Evolutionary conservation across 2,888 invertebrate genomes (phyloP).

Genomic region (Achlya flavicornis): DNA sequence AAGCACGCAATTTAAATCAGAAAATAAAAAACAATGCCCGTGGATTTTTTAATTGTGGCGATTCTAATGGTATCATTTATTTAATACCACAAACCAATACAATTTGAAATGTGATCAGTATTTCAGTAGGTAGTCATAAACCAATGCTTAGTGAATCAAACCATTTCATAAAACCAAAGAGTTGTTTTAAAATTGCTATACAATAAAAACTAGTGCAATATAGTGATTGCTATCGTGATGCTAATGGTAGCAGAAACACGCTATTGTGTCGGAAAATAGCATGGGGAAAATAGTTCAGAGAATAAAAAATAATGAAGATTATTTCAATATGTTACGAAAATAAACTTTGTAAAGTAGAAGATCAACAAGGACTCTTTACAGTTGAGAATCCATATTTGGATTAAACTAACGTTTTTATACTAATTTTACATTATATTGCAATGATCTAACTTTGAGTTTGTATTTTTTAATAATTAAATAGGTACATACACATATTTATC

Average conservation of each 20-base stretch:
- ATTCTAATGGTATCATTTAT: no score
- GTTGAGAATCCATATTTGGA: neutral
- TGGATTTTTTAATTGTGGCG: slow-evolving; percentile 22
- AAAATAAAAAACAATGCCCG: slow-evolving; percentile 31
- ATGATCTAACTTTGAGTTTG: no score
- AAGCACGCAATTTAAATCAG: slow-evolving; percentile 56
- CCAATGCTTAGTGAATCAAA: neutral
- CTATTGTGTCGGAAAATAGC: neutral
- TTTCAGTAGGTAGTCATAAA: neutral
- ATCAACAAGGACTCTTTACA: neutral
- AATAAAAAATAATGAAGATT: neutral
- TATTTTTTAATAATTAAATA: no score
- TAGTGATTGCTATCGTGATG: slow-evolving; percentile 10
- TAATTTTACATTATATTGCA: neutral
- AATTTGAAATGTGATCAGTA: neutral
- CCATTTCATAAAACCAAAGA: slow-evolving; percentile 6
- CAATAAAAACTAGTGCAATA: slow-evolving; percentile 7
- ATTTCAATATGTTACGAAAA: neutral
- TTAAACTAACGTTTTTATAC: neutral
- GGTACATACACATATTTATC: no score
- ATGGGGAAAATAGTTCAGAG: slow-evolving; percentile 13
- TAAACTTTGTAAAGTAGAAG: neutral
- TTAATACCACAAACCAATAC: slow-evolving; percentile 13
- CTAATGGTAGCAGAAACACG: slow-evolving; percentile 1
- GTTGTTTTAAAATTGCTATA: slow-evolving; percentile 8